These are phyloP conservation scores for Tupaia chinensis DNA, from an alignment of 2,113 vertebrate species.

Conservation along the genomic window DNA sequence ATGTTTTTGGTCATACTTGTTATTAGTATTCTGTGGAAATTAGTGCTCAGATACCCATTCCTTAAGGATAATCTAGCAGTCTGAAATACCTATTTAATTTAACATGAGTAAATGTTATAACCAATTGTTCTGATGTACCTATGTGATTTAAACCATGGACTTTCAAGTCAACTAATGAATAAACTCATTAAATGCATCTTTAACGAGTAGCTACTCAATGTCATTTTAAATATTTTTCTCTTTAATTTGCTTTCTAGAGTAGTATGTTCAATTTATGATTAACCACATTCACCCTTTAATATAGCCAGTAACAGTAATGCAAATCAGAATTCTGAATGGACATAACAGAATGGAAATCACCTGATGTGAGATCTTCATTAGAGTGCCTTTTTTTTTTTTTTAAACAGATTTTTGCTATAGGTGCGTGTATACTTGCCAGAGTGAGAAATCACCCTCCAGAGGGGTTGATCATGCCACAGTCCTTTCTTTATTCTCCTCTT, in stretches of 20 bases:
- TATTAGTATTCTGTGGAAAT: slow-evolving; percentile 20
- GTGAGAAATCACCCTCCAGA: no score
- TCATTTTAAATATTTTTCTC: not conserved
- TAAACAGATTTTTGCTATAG: no score
- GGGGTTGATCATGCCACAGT: no score
- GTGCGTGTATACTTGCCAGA: no score
- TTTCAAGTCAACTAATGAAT: not conserved
- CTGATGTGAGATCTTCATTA: slow-evolving; percentile 8
- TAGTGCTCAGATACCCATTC: not conserved
- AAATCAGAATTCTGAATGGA: slow-evolving; percentile 29
- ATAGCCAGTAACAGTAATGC: not conserved
- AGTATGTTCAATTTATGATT: not conserved
- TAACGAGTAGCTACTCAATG: not conserved
- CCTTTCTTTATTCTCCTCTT: no score
- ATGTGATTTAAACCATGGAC: not conserved
- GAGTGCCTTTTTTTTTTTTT: not conserved
- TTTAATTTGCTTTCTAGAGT: slow-evolving; percentile 5
- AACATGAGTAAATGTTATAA: not conserved
- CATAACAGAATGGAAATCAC: not conserved
- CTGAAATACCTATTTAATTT: not conserved
- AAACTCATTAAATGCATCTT: not conserved
- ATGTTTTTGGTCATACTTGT: not conserved
- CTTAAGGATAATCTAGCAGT: not conserved
- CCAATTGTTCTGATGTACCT: not conserved
- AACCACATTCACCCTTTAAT: not conserved